These are phyloP conservation scores for Pachyramphus minor DNA, from an alignment of 2,113 vertebrate genomes.

Conservation along the genomic window DNA sequence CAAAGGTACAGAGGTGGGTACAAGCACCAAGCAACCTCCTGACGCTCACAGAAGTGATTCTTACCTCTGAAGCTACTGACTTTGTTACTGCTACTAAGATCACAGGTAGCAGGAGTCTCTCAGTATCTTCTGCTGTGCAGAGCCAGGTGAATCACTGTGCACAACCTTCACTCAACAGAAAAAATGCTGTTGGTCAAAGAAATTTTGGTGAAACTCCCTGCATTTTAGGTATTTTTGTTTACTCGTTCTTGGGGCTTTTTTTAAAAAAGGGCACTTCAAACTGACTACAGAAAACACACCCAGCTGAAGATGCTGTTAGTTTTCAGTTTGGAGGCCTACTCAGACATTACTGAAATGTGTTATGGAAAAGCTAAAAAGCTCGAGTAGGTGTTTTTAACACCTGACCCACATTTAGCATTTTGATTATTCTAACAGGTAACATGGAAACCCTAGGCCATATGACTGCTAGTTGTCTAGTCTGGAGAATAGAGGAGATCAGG, in stretches of 20 bases:
- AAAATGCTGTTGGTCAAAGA: neutral
- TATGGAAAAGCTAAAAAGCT: neutral
- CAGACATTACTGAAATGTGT: neutral
- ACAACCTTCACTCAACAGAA: neutral
- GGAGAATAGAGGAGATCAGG: neutral
- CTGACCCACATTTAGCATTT: neutral
- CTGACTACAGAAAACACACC: neutral
- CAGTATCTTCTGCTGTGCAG: neutral
- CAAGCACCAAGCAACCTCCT: neutral
- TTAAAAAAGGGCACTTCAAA: neutral
- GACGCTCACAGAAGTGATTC: neutral
- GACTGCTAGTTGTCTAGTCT: neutral
- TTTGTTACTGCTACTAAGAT: neutral
- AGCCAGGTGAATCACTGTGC: neutral
- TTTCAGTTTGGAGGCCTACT: neutral
- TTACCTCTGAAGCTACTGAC: neutral
- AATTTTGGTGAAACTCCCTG: neutral
- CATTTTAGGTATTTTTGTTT: neutral
- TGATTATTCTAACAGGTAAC: neutral
- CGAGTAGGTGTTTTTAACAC: neutral
- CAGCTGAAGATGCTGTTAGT: neutral
- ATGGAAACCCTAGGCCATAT: fast-evolving
- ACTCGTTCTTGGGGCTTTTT: neutral
- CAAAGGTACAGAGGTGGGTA: neutral
- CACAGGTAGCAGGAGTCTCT: neutral